These are phyloP conservation scores for Phylloscopus trochilus DNA, from an alignment of 2,113 vertebrate genomes.

Conservation along the genomic window DNA sequence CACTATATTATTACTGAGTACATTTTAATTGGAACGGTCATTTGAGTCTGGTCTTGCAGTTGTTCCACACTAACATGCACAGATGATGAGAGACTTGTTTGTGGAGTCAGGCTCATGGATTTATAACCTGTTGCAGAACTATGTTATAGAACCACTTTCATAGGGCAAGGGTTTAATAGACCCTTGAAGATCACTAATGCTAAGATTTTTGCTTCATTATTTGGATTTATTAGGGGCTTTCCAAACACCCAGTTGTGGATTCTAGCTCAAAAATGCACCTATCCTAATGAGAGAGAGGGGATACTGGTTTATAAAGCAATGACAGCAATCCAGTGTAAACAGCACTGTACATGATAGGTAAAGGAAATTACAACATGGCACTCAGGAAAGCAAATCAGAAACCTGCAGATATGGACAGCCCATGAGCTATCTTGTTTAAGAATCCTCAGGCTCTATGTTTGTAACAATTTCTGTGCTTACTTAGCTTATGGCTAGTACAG, in stretches of 20 bases:
- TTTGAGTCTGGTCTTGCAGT: background rate
- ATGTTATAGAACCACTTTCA: background rate
- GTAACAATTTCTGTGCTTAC: background rate
- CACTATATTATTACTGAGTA: background rate
- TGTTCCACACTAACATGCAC: background rate
- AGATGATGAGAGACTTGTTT: background rate
- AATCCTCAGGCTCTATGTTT: background rate
- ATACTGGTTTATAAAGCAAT: background rate
- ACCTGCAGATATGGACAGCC: background rate
- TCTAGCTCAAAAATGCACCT: background rate
- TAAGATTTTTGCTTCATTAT: background rate
- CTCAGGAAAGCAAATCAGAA: background rate
- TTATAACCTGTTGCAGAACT: background rate
- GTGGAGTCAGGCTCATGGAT: background rate
- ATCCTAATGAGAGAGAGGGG: background rate
- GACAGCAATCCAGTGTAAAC: background rate
- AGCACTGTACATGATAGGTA: background rate
- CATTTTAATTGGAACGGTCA: background rate
- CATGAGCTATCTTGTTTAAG: background rate
- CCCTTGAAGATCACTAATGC: background rate
- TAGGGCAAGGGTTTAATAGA: background rate
- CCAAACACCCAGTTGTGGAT: background rate
- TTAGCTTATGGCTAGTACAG: background rate
- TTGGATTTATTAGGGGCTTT: background rate
- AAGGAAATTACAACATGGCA: background rate